These are phyloP conservation scores for Macrosiphum euphorbiae DNA, from an alignment of 2,888 invertebrate species.

Conservation along the genomic window DNA sequence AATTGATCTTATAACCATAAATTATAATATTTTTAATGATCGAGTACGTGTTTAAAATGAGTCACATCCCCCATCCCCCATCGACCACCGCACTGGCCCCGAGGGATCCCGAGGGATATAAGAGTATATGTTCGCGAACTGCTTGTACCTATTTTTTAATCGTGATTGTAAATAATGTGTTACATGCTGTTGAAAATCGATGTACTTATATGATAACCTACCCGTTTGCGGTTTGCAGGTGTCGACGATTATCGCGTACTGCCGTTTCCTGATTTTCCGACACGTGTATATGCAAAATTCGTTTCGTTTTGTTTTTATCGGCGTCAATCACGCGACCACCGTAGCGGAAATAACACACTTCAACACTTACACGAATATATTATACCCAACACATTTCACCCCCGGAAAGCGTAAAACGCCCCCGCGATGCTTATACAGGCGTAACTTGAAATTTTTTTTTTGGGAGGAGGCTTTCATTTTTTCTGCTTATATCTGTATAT, in stretches of 20 bases:
- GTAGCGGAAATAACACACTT: conserved; percentile 4
- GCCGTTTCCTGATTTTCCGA: neutral
- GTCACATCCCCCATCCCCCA: too few relatives aligned
- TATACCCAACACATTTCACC: neutral
- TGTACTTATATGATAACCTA: neutral
- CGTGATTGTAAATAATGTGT: neutral
- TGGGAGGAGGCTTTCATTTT: too few relatives aligned
- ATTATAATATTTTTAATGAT: too few relatives aligned
- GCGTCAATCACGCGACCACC: neutral
- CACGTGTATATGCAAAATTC: neutral
- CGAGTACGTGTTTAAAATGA: too few relatives aligned
- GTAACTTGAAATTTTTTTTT: too few relatives aligned
- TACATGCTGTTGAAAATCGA: neutral
- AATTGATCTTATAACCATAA: too few relatives aligned
- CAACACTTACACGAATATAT: neutral
- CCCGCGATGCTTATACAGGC: neutral
- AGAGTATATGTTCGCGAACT: neutral
- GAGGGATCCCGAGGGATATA: neutral
- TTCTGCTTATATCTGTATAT: too few relatives aligned
- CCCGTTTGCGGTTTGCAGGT: neutral
- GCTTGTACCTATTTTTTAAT: neutral
- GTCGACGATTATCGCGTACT: neutral
- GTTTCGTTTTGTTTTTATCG: conserved; percentile 1
- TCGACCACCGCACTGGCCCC: too few relatives aligned
- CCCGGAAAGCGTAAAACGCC: neutral